Percentiles rank a stretch among this genome's conserved stretches.
Conservation (phyloP, 2,113 vertebrate genomes). For the Microtus oregoni region DNA sequence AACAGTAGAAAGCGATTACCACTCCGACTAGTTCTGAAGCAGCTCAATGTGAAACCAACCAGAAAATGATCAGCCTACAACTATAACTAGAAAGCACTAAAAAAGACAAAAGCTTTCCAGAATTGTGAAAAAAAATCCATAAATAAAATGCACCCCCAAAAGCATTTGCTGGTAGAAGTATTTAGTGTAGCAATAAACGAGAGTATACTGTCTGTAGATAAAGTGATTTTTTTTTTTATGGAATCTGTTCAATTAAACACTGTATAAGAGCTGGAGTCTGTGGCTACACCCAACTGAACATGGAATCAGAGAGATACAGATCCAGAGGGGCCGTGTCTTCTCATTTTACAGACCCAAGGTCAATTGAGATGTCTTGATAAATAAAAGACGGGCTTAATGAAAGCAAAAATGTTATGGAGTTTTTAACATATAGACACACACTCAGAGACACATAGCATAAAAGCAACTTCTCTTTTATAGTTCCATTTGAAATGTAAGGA, state of each 20-base stretch:
- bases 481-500: constrained; percentile 13
- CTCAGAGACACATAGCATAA: background rate
- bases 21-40: constrained; percentile 85
- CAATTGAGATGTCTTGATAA: constrained; percentile 72
- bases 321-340: constrained; percentile 77
- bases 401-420: background rate
- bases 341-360: constrained; percentile 81
- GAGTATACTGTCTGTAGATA: constrained; percentile 85
- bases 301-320: constrained; percentile 76
- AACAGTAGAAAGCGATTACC: constrained; percentile 85
- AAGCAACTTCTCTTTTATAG: constrained; percentile 2
- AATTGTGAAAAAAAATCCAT: constrained; percentile 82
- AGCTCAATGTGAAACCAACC: constrained; percentile 87
- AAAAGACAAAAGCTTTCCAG: constrained; percentile 83
- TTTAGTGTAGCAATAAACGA: constrained; percentile 87
- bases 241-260: constrained; percentile 86
- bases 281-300: constrained; percentile 79
- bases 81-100: constrained; percentile 86
- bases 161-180: constrained; percentile 85
- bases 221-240: constrained; percentile 86
- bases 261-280: constrained; percentile 82
- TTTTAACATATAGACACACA: background rate
- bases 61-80: constrained; percentile 87
- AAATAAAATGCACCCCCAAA: constrained; percentile 84
- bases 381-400: constrained; percentile 59